A percentile compares a stretch with the other conserved stretches of the same genome.
phyloP scores from a whole-genome alignment of 2,797 vertebrate genomes.

The Danio tinwini region DNA sequence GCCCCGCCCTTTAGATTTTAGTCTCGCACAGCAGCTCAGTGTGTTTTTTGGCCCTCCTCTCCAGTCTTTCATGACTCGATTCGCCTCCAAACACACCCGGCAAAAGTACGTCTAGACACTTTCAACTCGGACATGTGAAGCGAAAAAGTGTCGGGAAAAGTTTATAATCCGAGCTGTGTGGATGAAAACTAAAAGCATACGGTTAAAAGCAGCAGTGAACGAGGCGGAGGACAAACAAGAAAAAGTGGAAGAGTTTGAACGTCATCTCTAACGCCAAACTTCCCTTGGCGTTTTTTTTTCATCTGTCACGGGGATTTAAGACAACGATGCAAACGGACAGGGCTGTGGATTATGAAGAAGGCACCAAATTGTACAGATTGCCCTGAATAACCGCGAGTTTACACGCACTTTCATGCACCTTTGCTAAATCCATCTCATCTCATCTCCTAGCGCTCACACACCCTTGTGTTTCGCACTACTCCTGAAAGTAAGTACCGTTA shows the following conservation, averaged over 20 bases:
- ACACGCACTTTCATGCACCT: slow-evolving; percentile 17
- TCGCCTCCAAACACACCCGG: slow-evolving; percentile 15
- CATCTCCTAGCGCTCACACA: slow-evolving; percentile 48
- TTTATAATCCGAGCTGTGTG: background rate
- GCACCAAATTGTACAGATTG: background rate
- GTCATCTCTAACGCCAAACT: background rate
- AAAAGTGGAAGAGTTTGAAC: slow-evolving; percentile 13
- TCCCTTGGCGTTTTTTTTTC: background rate
- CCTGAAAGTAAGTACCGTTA: slow-evolving; percentile 60
- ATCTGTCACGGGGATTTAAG: slow-evolving; percentile 21
- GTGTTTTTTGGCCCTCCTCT: slow-evolving; percentile 11
- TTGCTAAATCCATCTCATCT: slow-evolving; percentile 27
- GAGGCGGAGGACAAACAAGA: background rate
- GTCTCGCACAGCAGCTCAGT: background rate
- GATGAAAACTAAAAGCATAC: background rate
- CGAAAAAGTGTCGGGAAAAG: background rate
- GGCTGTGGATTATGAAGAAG: slow-evolving; percentile 31
- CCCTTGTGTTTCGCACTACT: slow-evolving; percentile 32
- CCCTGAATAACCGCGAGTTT: slow-evolving; percentile 22
- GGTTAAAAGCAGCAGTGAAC: slow-evolving; percentile 8
- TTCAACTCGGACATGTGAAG: slow-evolving; percentile 10
- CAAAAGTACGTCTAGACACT: background rate
- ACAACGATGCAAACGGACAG: slow-evolving; percentile 24
- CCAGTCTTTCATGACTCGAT: slow-evolving; percentile 19
- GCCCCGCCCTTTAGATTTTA: slow-evolving; percentile 46